Evolutionary conservation across 2,113 vertebrate genomes (phyloP), one percentile per base, ranked within the genome.

Genomic region (Mesembrinibis cayennensis): DNA sequence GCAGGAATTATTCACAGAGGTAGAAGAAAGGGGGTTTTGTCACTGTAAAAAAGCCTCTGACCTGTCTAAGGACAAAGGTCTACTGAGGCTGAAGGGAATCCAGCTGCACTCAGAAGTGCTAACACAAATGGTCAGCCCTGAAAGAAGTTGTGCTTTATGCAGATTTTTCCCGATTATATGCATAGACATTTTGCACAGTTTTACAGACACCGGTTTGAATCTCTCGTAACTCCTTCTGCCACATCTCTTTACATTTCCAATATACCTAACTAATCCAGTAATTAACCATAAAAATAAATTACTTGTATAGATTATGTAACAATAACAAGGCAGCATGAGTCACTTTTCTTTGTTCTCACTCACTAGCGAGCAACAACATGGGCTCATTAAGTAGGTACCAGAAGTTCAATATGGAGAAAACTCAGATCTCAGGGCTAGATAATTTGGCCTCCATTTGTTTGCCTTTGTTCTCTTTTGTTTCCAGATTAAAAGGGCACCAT

Each of bases 401-500:
- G 84, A 71, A 89, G 91, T 90, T 94, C 82, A 90, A 85, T 97
- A 83, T 5, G 81, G 83, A 92, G 93, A 86, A 97, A 87, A 87
- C 61, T 95, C 76, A 87, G 95, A 93, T 97, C 95, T 96, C 65
- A 78, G 66, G 92, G 94, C 87, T 82, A 97, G 97, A 95, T 95
- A 90, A 52, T 95, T 88, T 88, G 87, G 76, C 52, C 44, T 94
- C 79, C 90, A 76, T 89, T 94, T 93, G 55, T 49, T 96, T 97
- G 73, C 49, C 82, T 97, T 93, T 91, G 78, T 87, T 97, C 91
- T 95, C 96, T 66, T 93, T 95, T 94, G 95, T 94, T 61, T 62
- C 80, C 66, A 93, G 94, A 96, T 94, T 95, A 94, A 95, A 95
- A 97, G 93, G 97, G 91, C 95, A 97, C 82, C 81, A 82, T 69